Base-by-base conservation (phyloP, 2,113 vertebrate genomes). In the Entosphenus tridentatus region DNA sequence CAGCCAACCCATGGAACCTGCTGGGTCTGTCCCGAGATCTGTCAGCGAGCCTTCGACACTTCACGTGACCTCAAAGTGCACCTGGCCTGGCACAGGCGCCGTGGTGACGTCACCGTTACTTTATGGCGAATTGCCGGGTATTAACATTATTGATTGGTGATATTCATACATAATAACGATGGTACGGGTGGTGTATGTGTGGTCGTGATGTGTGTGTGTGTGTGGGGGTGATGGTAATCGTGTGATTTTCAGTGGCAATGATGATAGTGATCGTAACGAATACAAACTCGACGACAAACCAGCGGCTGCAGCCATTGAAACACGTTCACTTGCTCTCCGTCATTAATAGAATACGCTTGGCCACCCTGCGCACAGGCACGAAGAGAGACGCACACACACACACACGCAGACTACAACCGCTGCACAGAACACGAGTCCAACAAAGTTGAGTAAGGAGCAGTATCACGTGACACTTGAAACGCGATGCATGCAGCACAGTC, bases 341-440 rank as follows among this genome's bases (percentile, higher is more conserved):
- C 89, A 0, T 96, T 87, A 75, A 96, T 85, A 75, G 87, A 96
- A 73, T 95, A 96, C 0, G 78, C 82, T 75, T 96, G 87, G 56
- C 89, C 90, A 10, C 83, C 88, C 92, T 96, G 81, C 68, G 77
- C 74, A 72, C 71, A 58, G 55, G n/a, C 17, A 11, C 54, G 39
- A 11, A 70, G 16, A 70, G 16, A 10, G 11, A 55, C 39, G 21
- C 56, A 12, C 11, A 17, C 55, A 54, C 39, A 39, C 54, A 57
- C 57, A 70, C 6, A 12, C 54, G 56, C 14, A 12, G 2, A 56
- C 12, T 57, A 57, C 57, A 18, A 9, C 12, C 57, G n/a, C 14
- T 17, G n/a, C 17, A 56, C 57, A 9, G 17, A 14, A 12, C 54
- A 14, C n/a, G 54, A 69, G 9, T 56, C n/a, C 13, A 18, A 54